Evolutionary conservation across 1,140 invertebrate genomes (phyloP).

Genomic region (Goniozus legneri): DNA sequence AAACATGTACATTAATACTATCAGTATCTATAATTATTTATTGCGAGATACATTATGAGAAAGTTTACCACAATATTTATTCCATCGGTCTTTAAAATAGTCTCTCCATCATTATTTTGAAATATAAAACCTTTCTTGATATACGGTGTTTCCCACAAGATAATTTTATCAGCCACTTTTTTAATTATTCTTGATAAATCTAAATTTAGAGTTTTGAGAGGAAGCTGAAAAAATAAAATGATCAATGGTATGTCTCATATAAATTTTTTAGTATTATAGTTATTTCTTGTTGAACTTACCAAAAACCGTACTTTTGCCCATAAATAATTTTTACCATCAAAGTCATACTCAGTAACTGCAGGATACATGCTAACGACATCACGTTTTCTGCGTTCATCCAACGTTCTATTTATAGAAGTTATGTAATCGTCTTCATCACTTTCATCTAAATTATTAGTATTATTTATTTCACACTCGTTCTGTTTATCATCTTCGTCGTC

Average conservation of each 20-base stretch:
- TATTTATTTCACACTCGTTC: not conserved
- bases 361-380: slow-evolving; percentile 43
- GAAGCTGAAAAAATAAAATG: slow-evolving; percentile 55
- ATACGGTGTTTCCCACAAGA: slow-evolving; percentile 76
- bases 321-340: slow-evolving; percentile 66
- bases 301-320: slow-evolving; percentile 73
- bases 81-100: slow-evolving; percentile 87
- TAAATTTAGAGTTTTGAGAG: slow-evolving; percentile 62
- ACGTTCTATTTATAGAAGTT: slow-evolving; percentile 44
- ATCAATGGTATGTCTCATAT: not conserved
- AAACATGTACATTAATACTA: too few relatives aligned
- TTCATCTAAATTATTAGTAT: not conserved
- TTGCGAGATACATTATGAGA: too few relatives aligned
- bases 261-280: too few relatives aligned
- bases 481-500: slow-evolving; percentile 52
- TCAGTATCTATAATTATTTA: too few relatives aligned
- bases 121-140: slow-evolving; percentile 82
- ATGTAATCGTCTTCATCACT: slow-evolving; percentile 46
- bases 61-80: slow-evolving; percentile 86
- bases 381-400: slow-evolving; percentile 32
- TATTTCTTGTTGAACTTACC: too few relatives aligned
- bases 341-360: slow-evolving; percentile 67
- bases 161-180: slow-evolving; percentile 67
- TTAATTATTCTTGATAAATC: slow-evolving; percentile 79
- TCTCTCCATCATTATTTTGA: slow-evolving; percentile 57